A percentile compares a stretch with the other conserved stretches of the same genome.
These are phyloP conservation scores for Silurus lanzhouensis DNA, from an alignment of 2,797 vertebrate species.

Conservation along the genomic window DNA sequence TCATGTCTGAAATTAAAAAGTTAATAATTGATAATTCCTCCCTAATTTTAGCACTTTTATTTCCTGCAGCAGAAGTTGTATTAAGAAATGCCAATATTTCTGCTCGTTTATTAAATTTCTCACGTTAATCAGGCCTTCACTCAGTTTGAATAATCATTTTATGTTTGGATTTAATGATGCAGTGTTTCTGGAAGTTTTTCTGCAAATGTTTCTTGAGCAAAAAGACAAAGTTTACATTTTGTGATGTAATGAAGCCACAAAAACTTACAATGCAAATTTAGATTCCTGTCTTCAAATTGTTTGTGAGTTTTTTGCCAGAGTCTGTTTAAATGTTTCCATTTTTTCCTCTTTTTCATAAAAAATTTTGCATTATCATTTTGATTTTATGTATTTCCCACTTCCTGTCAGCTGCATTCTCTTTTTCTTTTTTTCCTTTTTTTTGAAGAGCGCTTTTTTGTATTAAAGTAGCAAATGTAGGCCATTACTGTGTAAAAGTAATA, in stretches of 20 bases:
- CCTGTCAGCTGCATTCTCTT: no score
- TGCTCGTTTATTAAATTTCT: conserved; percentile 26
- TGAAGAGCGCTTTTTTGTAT: no score
- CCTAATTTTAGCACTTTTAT: conserved; percentile 57
- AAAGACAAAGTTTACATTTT: background rate
- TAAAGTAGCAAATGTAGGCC: no score
- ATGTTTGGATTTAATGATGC: background rate
- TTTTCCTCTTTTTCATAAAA: no score
- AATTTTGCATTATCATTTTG: no score
- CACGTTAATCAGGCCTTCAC: background rate
- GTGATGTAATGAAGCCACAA: background rate
- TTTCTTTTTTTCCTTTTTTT: no score
- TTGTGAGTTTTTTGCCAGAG: no score
- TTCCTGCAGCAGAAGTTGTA: conserved; percentile 12
- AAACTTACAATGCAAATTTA: background rate
- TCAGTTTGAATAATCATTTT: background rate
- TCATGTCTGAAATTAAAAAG: conserved; percentile 49
- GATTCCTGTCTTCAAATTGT: no score
- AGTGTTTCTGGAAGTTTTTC: no score
- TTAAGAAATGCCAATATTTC: conserved; percentile 16
- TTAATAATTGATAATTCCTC: conserved; percentile 58
- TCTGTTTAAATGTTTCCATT: background rate
- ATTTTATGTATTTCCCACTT: no score
- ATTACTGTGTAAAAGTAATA: no score
- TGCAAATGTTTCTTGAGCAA: background rate